Percentiles rank a stretch among this genome's conserved stretches.
These are phyloP conservation scores for Eubasilissa splendida DNA, from an alignment of 2,888 invertebrate genomes.

Conservation along the genomic window DNA sequence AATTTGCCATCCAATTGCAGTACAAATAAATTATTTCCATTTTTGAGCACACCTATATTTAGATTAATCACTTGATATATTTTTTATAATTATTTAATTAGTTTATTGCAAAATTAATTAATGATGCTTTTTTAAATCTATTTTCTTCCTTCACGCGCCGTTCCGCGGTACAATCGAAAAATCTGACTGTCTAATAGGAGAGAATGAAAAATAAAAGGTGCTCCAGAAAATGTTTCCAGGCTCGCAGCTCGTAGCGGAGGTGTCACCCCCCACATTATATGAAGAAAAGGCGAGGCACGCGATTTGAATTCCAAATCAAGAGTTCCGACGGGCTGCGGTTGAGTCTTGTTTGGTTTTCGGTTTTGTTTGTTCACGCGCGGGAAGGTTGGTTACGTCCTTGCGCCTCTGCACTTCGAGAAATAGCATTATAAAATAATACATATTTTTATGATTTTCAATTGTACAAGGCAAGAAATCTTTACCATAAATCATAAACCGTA, in stretches of 20 bases:
- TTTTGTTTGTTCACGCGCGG: slow-evolving; percentile 65
- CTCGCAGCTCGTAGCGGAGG: slow-evolving; percentile 43
- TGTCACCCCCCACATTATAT: slow-evolving; percentile 55
- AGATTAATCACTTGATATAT: too few relatives aligned
- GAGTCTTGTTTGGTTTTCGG: slow-evolving; percentile 67
- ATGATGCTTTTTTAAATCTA: background rate
- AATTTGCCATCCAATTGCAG: too few relatives aligned
- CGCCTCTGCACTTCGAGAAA: slow-evolving; percentile 40
- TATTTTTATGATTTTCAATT: too few relatives aligned
- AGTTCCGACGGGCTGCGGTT: slow-evolving; percentile 65
- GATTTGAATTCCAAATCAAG: slow-evolving; percentile 74
- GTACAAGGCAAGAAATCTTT: too few relatives aligned
- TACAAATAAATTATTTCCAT: too few relatives aligned
- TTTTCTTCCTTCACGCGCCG: slow-evolving; percentile 33
- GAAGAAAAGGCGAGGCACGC: slow-evolving; percentile 65
- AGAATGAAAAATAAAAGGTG: slow-evolving; percentile 56
- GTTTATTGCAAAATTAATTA: too few relatives aligned
- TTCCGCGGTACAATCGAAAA: slow-evolving; percentile 42
- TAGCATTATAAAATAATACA: too few relatives aligned
- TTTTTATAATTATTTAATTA: too few relatives aligned
- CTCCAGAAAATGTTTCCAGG: slow-evolving; percentile 49
- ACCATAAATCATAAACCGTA: too few relatives aligned
- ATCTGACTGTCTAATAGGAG: slow-evolving; percentile 57
- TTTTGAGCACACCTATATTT: too few relatives aligned
- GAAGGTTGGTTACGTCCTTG: slow-evolving; percentile 40